phyloP scores from a whole-genome alignment of 2,888 invertebrate genomes.

The Drosophila niveifrons region DNA sequence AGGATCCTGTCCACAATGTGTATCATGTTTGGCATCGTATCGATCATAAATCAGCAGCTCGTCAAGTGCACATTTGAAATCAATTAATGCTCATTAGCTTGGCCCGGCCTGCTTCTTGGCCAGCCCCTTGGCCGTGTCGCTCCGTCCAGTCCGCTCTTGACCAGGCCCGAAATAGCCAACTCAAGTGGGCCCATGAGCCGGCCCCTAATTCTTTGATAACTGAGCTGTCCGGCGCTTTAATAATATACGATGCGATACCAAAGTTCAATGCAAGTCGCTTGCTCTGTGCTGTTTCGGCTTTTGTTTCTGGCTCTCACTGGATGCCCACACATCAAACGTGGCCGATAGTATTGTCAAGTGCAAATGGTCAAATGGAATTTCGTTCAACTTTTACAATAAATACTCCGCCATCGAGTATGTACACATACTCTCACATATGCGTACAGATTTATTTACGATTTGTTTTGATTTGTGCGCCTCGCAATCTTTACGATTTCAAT shows the following conservation, averaged over 20 bases:
- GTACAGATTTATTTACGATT: slow-evolving; percentile 72
- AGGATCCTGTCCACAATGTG: slow-evolving; percentile 58
- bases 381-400: slow-evolving; percentile 23
- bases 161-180: slow-evolving; percentile 29
- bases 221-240: slow-evolving; percentile 49
- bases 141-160: not conserved
- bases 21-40: slow-evolving; percentile 35
- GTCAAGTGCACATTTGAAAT: slow-evolving; percentile 48
- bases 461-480: slow-evolving; percentile 64
- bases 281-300: no score
- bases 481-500: slow-evolving; percentile 69
- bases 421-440: slow-evolving; percentile 5
- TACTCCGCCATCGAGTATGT: not conserved
- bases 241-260: slow-evolving; percentile 68
- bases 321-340: slow-evolving; percentile 62
- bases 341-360: slow-evolving; percentile 59
- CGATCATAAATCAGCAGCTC: slow-evolving; percentile 38
- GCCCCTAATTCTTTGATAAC: slow-evolving; percentile 51
- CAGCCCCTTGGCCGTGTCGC: not conserved
- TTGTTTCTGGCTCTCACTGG: slow-evolving; percentile 14
- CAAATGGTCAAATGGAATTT: slow-evolving; percentile 57
- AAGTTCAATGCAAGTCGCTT: slow-evolving; percentile 56
- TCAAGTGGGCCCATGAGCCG: slow-evolving; percentile 46
- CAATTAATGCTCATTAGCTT: slow-evolving; percentile 70
- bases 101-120: not conserved